These are phyloP conservation scores for Aphelocoma californica DNA, from an alignment of 2,797 vertebrate species.

Conservation along the genomic window DNA sequence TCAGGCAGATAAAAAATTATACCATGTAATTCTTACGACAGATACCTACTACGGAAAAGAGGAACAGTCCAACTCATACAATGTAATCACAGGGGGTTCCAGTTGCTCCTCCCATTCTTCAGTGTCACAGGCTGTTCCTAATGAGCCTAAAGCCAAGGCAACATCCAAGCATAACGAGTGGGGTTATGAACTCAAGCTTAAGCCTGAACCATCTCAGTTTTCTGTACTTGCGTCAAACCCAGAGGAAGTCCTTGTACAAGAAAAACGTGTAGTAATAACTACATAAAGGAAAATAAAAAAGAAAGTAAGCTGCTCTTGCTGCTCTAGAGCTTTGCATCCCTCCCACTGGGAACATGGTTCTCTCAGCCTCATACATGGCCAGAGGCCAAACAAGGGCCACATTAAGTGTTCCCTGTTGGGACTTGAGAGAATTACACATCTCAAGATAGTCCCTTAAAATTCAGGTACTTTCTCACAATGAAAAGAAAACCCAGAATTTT, in stretches of 20 bases:
- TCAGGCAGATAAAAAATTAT: not conserved
- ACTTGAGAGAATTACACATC: not conserved
- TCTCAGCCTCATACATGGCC: not conserved
- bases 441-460: not conserved
- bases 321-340: not conserved
- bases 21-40: not conserved
- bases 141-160: not conserved
- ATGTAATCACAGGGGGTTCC: not conserved
- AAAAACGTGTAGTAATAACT: not conserved
- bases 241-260: not conserved
- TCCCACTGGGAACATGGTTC: not conserved
- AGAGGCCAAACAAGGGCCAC: not conserved
- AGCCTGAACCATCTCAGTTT: constrained; percentile 35
- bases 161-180: not conserved
- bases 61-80: not conserved
- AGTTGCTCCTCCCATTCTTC: not conserved
- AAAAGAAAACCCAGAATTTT: not conserved
- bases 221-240: not conserved
- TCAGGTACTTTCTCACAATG: not conserved
- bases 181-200: constrained; percentile 27
- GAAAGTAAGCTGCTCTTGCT: not conserved
- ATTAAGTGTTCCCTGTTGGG: not conserved
- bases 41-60: not conserved
- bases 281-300: not conserved
- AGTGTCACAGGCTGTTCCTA: not conserved